A percentile compares a stretch with the other conserved stretches of the same genome.
These are phyloP conservation scores for Avahi laniger DNA, from an alignment of 2,797 vertebrate genomes.

Conservation along the genomic window DNA sequence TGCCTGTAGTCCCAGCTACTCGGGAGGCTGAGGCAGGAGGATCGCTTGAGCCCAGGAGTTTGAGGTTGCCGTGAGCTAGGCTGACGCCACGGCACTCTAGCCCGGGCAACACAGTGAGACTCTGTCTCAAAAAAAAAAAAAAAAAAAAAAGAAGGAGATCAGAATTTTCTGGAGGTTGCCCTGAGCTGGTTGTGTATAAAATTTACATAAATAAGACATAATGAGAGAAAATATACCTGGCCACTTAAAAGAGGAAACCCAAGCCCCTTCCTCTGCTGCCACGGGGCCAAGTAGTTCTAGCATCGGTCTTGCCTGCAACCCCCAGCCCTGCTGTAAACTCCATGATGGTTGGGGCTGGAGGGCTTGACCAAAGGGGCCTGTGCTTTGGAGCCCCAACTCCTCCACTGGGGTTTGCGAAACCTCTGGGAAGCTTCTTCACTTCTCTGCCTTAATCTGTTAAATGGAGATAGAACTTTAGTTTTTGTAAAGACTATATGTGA, in stretches of 20 bases:
- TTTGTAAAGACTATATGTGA: neutral
- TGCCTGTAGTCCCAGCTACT: no score
- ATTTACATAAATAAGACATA: neutral
- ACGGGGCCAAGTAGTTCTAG: neutral
- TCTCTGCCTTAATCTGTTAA: conserved; percentile 5
- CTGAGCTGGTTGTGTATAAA: neutral
- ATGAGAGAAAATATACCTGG: neutral
- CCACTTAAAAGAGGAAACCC: neutral
- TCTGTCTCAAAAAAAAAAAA: no score
- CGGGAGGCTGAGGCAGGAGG: no score
- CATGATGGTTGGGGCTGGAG: neutral
- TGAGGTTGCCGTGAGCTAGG: no score
- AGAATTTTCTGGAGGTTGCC: neutral
- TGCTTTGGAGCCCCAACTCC: neutral
- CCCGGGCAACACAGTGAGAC: no score
- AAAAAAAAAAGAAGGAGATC: neutral
- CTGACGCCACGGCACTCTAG: no score
- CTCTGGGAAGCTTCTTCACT: conserved; percentile 20
- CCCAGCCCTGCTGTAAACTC: neutral
- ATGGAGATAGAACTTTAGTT: neutral
- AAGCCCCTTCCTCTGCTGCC: neutral
- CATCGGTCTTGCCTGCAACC: neutral
- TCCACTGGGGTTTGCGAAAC: neutral
- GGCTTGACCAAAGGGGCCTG: neutral
- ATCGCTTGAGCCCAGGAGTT: no score